Evolutionary conservation across 2,797 vertebrate genomes (phyloP), one percentile per base, ranked within the genome.

Genomic region (Luscinia luscinia): DNA sequence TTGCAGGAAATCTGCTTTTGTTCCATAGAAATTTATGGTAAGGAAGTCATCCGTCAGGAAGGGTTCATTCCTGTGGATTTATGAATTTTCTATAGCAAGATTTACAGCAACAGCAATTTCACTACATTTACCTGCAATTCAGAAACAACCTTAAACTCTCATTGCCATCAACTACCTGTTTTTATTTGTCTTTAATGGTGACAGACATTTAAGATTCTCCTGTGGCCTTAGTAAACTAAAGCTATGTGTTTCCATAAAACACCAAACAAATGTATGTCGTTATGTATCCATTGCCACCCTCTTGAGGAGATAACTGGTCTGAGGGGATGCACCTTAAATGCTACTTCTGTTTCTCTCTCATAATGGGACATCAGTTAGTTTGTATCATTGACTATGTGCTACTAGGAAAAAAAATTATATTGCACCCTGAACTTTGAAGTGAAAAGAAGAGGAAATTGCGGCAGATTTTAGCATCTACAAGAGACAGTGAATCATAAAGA

Each of bases 1-100:
- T 73, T 73, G 34, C 46, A 82, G 83, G 77, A 95, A 93, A 81
- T 73, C 5, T 78, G 20, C 62, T 87, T 91, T 74, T 87, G 80
- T 84, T 77, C 49, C 36, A 54, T 8, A 64, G 52, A 90, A 89
- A 87, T 76, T 66, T 82, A 67, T 1, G 5, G 86, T 84, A 93
- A 96, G 77, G 77, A 93, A 93, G 80, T 6, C 1, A 32, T 43
- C 41, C 38, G 87, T 77, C 38, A 73, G 76, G 82, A 90, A 76
- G 41, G 82, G 34, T 68, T 74, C 0, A 34, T 64, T 92, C 64
- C 30, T 54, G 6, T 76, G 41, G 34, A 54, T 70, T 79, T 69
- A 59, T 40, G 48, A 57, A 30, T 92, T 84, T 90, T 76, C 70
- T 90, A n/a, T 26, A 74, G 45, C 28, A 69, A 48, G n/a, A 9